These are phyloP conservation scores for Hylia prasina DNA, from an alignment of 2,113 vertebrate species.

Conservation along the genomic window DNA sequence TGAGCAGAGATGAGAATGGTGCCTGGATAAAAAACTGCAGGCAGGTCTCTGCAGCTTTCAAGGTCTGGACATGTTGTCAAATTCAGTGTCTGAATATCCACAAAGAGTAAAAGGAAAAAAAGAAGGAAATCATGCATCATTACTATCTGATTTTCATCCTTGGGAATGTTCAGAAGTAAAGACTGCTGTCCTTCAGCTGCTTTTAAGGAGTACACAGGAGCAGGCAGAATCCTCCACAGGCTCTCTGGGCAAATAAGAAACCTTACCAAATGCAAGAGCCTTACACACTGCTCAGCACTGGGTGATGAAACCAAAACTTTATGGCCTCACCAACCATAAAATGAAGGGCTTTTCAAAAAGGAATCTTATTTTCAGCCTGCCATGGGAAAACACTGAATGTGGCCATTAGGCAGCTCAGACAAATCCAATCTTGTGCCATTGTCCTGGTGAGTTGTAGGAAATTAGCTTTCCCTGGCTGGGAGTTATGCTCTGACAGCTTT, in stretches of 20 bases:
- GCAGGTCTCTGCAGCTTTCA: neutral
- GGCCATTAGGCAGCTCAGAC: neutral
- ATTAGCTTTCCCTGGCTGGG: neutral
- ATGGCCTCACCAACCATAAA: neutral
- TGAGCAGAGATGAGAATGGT: neutral
- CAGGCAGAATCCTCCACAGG: neutral
- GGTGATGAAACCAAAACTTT: neutral
- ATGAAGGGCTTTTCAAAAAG: neutral
- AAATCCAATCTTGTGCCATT: neutral
- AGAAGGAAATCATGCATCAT: neutral
- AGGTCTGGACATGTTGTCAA: neutral
- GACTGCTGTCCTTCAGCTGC: neutral
- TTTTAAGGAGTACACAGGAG: neutral
- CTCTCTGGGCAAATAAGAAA: neutral
- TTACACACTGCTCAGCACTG: neutral
- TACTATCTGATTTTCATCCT: neutral
- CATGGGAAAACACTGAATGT: neutral
- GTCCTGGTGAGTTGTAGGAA: neutral
- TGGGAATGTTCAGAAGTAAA: neutral
- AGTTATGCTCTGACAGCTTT: slow-evolving; percentile 1
- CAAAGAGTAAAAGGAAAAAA: neutral
- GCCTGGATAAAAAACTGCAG: neutral
- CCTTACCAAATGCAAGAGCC: neutral
- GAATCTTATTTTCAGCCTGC: neutral
- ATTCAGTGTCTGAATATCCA: neutral